Conservation (phyloP, 2,113 vertebrate species). For the Pogonocichla stellata region DNA sequence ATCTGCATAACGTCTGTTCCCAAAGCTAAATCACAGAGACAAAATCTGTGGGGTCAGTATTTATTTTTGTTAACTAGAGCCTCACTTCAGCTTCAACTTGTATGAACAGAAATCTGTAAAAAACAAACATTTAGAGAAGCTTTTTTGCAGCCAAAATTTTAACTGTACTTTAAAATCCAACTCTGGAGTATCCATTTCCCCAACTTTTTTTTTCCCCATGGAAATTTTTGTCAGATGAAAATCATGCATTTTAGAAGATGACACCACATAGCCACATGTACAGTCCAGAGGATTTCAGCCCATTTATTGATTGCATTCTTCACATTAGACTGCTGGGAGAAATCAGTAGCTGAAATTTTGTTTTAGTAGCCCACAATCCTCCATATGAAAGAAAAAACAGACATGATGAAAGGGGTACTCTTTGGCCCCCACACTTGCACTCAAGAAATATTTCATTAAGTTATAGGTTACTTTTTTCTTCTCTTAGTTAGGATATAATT, state of each 20-base stretch:
- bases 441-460: background rate
- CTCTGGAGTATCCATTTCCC: background rate
- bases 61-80: background rate
- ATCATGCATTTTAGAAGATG: background rate
- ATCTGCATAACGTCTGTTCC: background rate
- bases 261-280: background rate
- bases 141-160: background rate
- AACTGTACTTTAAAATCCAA: background rate
- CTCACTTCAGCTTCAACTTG: background rate
- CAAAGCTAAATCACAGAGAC: background rate
- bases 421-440: accelerated
- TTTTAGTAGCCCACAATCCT: background rate
- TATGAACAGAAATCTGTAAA: background rate
- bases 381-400: background rate
- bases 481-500: background rate
- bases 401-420: background rate
- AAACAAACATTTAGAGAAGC: background rate
- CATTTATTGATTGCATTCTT: background rate
- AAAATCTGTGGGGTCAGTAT: background rate
- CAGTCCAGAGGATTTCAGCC: background rate
- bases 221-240: background rate
- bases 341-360: background rate
- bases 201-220: background rate
- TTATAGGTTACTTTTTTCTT: background rate
- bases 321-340: background rate